These are phyloP conservation scores for Sturnira hondurensis DNA, from an alignment of 2,113 vertebrate genomes.

Conservation along the genomic window DNA sequence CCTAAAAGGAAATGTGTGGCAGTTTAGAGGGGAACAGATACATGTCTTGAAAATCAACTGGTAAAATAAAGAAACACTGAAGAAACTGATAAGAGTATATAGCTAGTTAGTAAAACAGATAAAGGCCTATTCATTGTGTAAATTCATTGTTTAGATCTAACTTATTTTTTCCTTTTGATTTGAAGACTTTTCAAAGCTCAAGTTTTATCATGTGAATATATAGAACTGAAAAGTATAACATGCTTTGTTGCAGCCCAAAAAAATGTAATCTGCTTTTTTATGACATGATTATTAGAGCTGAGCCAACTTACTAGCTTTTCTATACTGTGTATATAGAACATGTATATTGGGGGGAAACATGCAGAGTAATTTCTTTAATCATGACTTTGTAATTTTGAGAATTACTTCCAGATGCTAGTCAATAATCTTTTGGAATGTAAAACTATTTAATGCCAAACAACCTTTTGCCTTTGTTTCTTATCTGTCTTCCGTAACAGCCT, in stretches of 20 bases:
- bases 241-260: slow-evolving; percentile 50
- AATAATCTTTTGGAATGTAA: slow-evolving; percentile 67
- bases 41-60: slow-evolving; percentile 28
- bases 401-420: slow-evolving; percentile 52
- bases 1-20: background rate
- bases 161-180: slow-evolving; percentile 63
- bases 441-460: slow-evolving; percentile 63
- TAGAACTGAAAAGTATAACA: slow-evolving; percentile 54
- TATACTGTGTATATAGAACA: slow-evolving; percentile 55
- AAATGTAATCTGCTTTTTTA: slow-evolving; percentile 61
- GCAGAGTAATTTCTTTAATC: slow-evolving; percentile 57
- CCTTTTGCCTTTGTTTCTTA: slow-evolving; percentile 59
- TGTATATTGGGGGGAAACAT: slow-evolving; percentile 38
- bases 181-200: slow-evolving; percentile 49
- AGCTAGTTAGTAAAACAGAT: slow-evolving; percentile 34
- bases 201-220: slow-evolving; percentile 45
- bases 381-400: slow-evolving; percentile 65
- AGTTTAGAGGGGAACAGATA: background rate
- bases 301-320: slow-evolving; percentile 58
- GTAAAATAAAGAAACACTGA: slow-evolving; percentile 41
- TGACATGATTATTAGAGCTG: slow-evolving; percentile 43
- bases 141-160: slow-evolving; percentile 50
- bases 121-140: slow-evolving; percentile 42
- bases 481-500: slow-evolving; percentile 27
- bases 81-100: slow-evolving; percentile 22